Percentiles rank a stretch among this genome's conserved stretches.
Conservation (phyloP, 1,140 invertebrate species). For the Neodiprion lecontei region DNA sequence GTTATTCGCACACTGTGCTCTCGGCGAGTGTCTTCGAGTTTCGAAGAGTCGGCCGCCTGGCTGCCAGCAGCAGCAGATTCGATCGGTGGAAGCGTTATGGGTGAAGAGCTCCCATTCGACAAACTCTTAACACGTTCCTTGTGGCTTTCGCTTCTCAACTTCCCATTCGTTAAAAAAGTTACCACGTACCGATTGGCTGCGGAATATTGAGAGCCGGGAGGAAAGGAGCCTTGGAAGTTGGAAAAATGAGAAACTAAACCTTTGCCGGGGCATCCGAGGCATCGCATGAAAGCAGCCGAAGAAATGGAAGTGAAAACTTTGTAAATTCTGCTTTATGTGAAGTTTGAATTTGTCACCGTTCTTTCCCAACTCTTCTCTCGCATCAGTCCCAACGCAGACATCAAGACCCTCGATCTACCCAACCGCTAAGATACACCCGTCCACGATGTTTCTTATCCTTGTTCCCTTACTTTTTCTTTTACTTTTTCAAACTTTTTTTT, state of each 20-base stretch:
- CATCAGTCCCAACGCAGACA: neutral
- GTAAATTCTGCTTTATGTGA: neutral
- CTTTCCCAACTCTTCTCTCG: slow-evolving; percentile 4
- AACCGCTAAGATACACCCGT: too few relatives aligned
- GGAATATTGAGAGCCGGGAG: neutral
- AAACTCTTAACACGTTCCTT: slow-evolving; percentile 1
- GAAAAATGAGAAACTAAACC: neutral
- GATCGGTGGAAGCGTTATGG: neutral
- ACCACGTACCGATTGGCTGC: neutral
- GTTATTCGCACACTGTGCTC: neutral
- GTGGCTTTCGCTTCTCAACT: neutral
- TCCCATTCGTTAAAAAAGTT: neutral
- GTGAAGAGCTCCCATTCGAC: neutral
- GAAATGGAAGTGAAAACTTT: neutral
- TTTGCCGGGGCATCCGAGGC: neutral
- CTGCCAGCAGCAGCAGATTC: neutral
- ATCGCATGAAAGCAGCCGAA: neutral
- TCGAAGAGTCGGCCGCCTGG: too few relatives aligned
- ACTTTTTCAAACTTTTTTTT: neutral
- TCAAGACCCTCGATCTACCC: too few relatives aligned
- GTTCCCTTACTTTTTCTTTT: neutral
- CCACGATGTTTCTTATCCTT: too few relatives aligned
- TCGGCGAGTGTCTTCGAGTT: too few relatives aligned
- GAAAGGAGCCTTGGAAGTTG: neutral
- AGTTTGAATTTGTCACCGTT: slow-evolving; percentile 5